Evolutionary conservation across 2,113 vertebrate genomes (phyloP), one percentile per base, ranked within the genome.

Genomic region (Malurus melanocephalus): DNA sequence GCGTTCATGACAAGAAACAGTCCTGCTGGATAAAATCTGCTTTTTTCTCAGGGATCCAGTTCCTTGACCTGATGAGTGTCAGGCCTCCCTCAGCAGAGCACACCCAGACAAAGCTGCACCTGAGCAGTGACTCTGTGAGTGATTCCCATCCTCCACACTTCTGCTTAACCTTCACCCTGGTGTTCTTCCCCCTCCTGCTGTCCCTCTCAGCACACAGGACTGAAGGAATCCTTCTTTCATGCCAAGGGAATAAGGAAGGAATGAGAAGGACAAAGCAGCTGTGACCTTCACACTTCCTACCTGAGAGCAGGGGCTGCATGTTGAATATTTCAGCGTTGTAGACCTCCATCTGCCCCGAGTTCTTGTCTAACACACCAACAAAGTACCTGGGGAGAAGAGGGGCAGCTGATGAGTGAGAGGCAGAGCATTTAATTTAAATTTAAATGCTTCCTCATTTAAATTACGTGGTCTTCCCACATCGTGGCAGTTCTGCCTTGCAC

Each of bases 241-340:
- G 23, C 32, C 15, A 14, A 60, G 13, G 35, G 12, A 49, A 30
- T 8, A 19, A 17, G 16, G 17, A 52, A 74, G 52, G 46, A 55
- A 35, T 2, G 23, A 69, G 13, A 42, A 69, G 49, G 22, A 57
- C 9, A 10, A 7, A 80, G 42, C 38, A 61, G 43, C 60, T 51
- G 30, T 21, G 43, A 17, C 43, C 28, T 4, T 30, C 35, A n/a
- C 32, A 30, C 7, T 9, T 84, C 85, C 33, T 96, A 99, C 99
- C 98, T 97, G 98, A 97, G 80, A 99, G 96, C n/a, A 98, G 69
- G 7, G 99, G 99, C 56, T 98, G 98, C 98, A 99, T 98, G 77
- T 97, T 98, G 94, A 99, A 99, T n/a, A 98, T 88, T 67, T 99
- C 98, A 53, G 99, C 98, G 24, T 97, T 97, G 82, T 98, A 99